Percentiles rank a stretch among this genome's conserved stretches.
These are phyloP conservation scores for Pyrocoelia pectoralis DNA, from an alignment of 2,888 invertebrate genomes.

Conservation along the genomic window DNA sequence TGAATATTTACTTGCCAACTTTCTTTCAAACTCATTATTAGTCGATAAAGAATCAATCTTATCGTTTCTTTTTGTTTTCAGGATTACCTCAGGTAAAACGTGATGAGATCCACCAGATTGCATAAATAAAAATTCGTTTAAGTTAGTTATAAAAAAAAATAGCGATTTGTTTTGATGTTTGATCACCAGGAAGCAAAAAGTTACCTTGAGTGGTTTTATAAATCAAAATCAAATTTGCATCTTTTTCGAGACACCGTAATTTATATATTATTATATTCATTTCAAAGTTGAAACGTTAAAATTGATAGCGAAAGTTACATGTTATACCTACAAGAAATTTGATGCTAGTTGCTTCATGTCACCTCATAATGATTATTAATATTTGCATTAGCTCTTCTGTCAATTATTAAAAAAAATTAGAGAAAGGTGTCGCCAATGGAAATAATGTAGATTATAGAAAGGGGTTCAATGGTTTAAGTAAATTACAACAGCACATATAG, in stretches of 20 bases:
- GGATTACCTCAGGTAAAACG: not conserved
- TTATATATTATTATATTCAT: not conserved
- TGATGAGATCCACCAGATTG: not conserved
- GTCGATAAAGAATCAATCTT: not conserved
- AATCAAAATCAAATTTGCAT: not conserved
- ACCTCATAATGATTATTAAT: conserved; percentile 8
- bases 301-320: conserved; percentile 6
- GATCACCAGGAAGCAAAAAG: not conserved
- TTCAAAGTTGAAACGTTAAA: not conserved
- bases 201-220: not conserved
- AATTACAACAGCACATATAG: conserved; percentile 16
- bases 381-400: not conserved
- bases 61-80: not conserved
- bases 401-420: not conserved
- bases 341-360: conserved; percentile 5
- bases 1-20: conserved; percentile 2
- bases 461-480: conserved; percentile 16
- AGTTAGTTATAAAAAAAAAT: too few relatives aligned
- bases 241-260: not conserved
- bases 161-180: not conserved
- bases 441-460: conserved; percentile 17
- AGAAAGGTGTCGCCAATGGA: conserved; percentile 19
- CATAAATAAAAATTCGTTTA: too few relatives aligned
- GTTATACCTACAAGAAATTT: conserved; percentile 8
- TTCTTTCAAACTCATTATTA: conserved; percentile 1